Conservation (phyloP, 2,113 vertebrate species). For the Ictalurus punctatus region DNA sequence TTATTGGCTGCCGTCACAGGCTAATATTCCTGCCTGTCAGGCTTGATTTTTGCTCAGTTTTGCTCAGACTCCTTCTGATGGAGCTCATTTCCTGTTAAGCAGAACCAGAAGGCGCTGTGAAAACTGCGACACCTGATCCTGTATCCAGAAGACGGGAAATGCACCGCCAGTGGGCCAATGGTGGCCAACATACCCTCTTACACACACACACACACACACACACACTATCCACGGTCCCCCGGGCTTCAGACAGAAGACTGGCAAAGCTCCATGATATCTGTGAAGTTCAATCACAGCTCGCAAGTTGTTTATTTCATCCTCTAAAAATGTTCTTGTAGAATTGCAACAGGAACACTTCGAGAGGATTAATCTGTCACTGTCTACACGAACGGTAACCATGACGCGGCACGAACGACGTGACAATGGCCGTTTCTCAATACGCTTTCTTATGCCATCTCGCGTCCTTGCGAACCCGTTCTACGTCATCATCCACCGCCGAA, state of each 20-base stretch:
- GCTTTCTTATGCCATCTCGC: too few relatives aligned
- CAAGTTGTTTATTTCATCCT: neutral
- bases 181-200: conserved; percentile 59
- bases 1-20: conserved; percentile 78
- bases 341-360: neutral
- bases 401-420: too few relatives aligned
- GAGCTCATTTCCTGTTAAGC: conserved; percentile 78
- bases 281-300: neutral
- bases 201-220: conserved; percentile 36
- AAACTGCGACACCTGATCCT: conserved; percentile 81
- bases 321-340: neutral
- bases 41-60: conserved; percentile 80
- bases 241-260: neutral
- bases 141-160: conserved; percentile 68
- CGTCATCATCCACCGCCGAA: too few relatives aligned
- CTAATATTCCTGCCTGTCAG: conserved; percentile 85
- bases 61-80: conserved; percentile 78
- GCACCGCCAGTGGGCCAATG: conserved; percentile 57
- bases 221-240: neutral
- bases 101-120: conserved; percentile 82
- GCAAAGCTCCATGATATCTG: neutral
- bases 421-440: too few relatives aligned
- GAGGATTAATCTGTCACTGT: neutral
- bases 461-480: too few relatives aligned
- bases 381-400: neutral